Conservation (phyloP, 2,113 vertebrate genomes). For the Anarrhichthys ocellatus region DNA sequence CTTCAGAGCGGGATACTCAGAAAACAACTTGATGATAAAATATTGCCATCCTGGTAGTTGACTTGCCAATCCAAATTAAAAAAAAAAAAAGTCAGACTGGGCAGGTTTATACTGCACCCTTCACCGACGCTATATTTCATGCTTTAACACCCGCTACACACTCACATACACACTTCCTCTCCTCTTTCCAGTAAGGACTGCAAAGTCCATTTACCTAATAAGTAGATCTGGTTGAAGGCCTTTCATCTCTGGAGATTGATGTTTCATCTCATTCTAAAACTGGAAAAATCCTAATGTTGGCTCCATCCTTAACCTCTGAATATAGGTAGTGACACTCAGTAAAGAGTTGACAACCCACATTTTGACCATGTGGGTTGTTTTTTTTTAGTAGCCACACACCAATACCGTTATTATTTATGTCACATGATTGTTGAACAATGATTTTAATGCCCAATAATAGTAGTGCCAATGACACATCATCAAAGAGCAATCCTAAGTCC, state of each 20-base stretch:
- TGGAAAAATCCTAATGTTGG: neutral
- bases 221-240: constrained; percentile 19
- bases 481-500: too few species aligned
- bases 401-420: too few species aligned
- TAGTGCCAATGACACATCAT: too few species aligned
- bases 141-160: constrained; percentile 38
- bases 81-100: constrained; percentile 73
- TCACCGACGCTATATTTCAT: constrained; percentile 73
- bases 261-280: neutral
- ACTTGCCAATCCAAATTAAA: constrained; percentile 83
- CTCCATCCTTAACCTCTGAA: neutral
- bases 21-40: constrained; percentile 77
- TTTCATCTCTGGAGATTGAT: constrained; percentile 21
- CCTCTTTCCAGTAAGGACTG: neutral
- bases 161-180: constrained; percentile 13
- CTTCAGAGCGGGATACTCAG: constrained; percentile 69
- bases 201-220: constrained; percentile 16
- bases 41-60: constrained; percentile 68
- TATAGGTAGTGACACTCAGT: neutral
- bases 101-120: constrained; percentile 67
- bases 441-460: too few species aligned
- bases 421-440: too few species aligned
- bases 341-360: neutral
- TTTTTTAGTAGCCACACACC: too few species aligned
- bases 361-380: too few species aligned